Conservation (phyloP, 1,140 invertebrate species). For the Orussus abietinus region DNA sequence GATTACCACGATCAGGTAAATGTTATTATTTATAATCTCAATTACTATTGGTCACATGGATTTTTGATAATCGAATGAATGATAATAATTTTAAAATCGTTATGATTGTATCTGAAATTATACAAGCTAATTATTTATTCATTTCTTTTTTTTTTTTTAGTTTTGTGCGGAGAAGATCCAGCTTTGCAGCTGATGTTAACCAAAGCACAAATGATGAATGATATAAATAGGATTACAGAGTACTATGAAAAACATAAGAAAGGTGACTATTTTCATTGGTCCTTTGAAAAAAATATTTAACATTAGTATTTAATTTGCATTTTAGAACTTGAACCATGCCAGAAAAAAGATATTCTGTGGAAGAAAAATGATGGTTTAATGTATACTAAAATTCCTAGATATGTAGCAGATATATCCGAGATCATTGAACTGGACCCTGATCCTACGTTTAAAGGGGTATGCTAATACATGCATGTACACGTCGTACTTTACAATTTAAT, state of each 20-base stretch:
- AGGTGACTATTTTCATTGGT: conserved; percentile 17
- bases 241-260: conserved; percentile 28
- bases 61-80: conserved; percentile 5
- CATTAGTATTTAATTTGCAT: conserved; percentile 1
- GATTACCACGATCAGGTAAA: conserved; percentile 29
- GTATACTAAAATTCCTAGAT: conserved; percentile 29
- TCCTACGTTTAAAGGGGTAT: conserved; percentile 45
- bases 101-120: no score
- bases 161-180: conserved; percentile 28
- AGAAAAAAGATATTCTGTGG: conserved; percentile 30
- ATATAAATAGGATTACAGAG: conserved; percentile 29
- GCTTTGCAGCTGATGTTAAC: conserved; percentile 29
- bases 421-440: conserved; percentile 45
- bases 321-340: conserved; percentile 16
- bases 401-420: conserved; percentile 38
- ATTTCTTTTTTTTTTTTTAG: conserved; percentile 13
- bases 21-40: conserved; percentile 5
- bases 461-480: not conserved
- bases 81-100: not conserved
- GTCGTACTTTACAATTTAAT: not conserved
- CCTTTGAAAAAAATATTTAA: conserved; percentile 7
- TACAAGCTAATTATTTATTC: not conserved
- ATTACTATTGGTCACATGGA: not conserved
- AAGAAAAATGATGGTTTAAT: conserved; percentile 2
- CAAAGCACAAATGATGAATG: conserved; percentile 32